Evolutionary conservation across 2,113 vertebrate species (phyloP).

Genomic region (Corvus cornix): DNA sequence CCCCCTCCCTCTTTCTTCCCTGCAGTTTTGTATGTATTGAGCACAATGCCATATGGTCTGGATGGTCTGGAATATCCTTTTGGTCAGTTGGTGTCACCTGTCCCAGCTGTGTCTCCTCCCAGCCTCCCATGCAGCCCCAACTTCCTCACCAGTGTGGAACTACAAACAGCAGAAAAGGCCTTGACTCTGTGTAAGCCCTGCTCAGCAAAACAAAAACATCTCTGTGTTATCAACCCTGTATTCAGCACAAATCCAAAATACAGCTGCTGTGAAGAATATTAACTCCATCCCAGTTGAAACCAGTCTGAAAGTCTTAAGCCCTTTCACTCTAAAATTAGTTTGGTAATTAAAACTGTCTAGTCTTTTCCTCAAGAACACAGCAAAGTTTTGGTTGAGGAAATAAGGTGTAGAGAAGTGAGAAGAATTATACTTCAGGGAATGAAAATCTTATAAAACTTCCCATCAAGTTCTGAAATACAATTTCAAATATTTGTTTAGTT

Average conservation of each 20-base stretch:
- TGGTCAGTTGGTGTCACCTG: background rate
- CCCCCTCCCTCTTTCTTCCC: background rate
- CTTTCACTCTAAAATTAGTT: background rate
- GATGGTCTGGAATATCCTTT: background rate
- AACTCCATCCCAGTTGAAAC: background rate
- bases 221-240: background rate
- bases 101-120: background rate
- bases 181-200: background rate
- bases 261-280: background rate
- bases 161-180: background rate
- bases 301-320: background rate
- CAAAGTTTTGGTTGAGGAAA: background rate
- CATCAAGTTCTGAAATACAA: background rate
- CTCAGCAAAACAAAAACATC: background rate
- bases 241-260: background rate
- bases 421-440: background rate
- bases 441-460: background rate
- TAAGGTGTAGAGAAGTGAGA: background rate
- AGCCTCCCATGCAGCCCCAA: accelerated
- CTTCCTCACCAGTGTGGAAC: accelerated
- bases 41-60: background rate
- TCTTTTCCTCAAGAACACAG: background rate
- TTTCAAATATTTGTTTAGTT: background rate
- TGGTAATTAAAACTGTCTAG: background rate
- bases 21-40: background rate